phyloP scores from a whole-genome alignment of 1,140 invertebrate genomes.

The Drosophila pseudoobscura region DNA sequence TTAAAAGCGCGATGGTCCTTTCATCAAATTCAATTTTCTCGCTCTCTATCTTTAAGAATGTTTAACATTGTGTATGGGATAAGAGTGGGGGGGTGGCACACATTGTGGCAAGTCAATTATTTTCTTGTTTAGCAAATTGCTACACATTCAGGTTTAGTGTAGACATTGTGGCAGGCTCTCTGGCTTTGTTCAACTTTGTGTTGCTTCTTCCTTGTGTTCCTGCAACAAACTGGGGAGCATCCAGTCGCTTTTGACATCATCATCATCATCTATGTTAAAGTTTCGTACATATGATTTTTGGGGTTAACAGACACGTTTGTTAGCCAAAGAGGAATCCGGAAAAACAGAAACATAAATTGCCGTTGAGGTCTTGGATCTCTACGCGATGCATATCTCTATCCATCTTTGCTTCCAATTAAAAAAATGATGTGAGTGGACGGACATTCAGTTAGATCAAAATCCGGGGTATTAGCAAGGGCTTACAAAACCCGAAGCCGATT shows the following conservation, averaged over 20 bases:
- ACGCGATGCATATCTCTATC: conserved; percentile 11
- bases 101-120: conserved; percentile 74
- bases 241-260: conserved; percentile 28
- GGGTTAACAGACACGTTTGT: conserved; percentile 60
- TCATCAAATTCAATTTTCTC: conserved; percentile 59
- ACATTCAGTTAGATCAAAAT: conserved; percentile 11
- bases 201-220: conserved; percentile 2
- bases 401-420: conserved; percentile 29
- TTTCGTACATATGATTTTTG: conserved; percentile 37
- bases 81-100: conserved; percentile 8
- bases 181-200: conserved; percentile 35
- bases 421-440: conserved; percentile 15
- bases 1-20: conserved; percentile 41
- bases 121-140: conserved; percentile 79
- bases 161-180: conserved; percentile 26
- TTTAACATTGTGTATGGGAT: conserved; percentile 7
- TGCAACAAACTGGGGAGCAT: conserved; percentile 28
- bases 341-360: conserved; percentile 28
- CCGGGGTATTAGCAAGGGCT: conserved; percentile 5
- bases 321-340: neutral
- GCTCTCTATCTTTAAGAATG: conserved; percentile 38
- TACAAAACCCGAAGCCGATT: conserved; percentile 30
- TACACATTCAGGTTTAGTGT: conserved; percentile 73
- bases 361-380: conserved; percentile 16
- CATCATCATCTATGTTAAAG: conserved; percentile 48